Evolutionary conservation across 2,113 vertebrate genomes (phyloP), one percentile per base, ranked within the genome.

Genomic region (Canis aureus): DNA sequence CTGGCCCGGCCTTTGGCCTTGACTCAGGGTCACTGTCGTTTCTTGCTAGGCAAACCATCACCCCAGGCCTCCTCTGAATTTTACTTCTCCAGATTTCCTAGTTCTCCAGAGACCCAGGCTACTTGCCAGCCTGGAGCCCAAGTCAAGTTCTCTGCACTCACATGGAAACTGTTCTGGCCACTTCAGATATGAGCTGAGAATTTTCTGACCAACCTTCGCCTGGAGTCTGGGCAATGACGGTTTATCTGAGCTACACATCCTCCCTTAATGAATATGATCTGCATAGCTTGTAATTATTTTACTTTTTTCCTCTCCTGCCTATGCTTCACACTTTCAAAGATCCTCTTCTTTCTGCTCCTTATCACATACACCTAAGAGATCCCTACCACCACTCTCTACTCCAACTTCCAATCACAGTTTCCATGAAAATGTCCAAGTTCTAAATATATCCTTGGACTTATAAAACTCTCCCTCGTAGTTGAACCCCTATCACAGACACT

Each of bases 1-100:
- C 83, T 43, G 62, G 87, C 55, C 80, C 76, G 11, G 62, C 94
- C 94, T 95, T 88, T 91, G 87, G 80, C 88, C 95, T 92, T 96
- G 73, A 84, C 57, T 69, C 84, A 84, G 25, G 86, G 69, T 97
- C 64, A 78, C 16, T 76, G 89, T 92, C 95, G 57, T 95, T 92
- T 93, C 69, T 57, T 66, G 69, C 22, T 92, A 49, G 64, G 27
- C 27, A 60, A 60, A 38, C 43, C 67, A 43, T 69, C 35, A 84
- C 64, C 16, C 71, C 49, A 94, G 59, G 57, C 10, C n/a, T 74
- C 62, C 43, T 73, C 43, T 79, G 67, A 83, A 22, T 83, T 95
- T 95, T 66, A 89, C n/a, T 74, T 80, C 13, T 35, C 53, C 11
- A 66, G 27, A 32, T 93, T 80, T 95, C 55, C 69, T 71, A 43